These are phyloP conservation scores for Homarus americanus DNA, from an alignment of 1,140 invertebrate species.

Conservation along the genomic window DNA sequence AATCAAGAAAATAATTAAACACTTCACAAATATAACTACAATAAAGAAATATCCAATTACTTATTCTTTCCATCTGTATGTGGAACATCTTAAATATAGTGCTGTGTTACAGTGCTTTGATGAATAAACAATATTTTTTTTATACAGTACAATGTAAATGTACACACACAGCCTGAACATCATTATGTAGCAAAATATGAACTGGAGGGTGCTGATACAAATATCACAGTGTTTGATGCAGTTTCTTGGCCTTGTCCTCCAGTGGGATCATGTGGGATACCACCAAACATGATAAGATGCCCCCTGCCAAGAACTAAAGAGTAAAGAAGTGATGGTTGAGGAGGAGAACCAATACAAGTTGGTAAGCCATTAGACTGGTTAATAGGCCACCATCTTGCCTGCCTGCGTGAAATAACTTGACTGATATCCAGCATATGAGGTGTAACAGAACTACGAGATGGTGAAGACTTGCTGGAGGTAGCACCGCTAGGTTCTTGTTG, in stretches of 20 bases:
- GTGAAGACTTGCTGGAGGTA: conserved; percentile 41
- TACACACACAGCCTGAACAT: neutral
- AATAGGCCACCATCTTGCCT: conserved; percentile 74
- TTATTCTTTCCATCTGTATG: too few species aligned
- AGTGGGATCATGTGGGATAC: conserved; percentile 87
- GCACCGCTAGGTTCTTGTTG: conserved; percentile 73
- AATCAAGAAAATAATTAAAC: neutral
- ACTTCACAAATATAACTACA: too few species aligned
- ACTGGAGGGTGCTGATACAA: conserved; percentile 56
- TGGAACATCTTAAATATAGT: neutral
- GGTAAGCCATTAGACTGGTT: conserved; percentile 31
- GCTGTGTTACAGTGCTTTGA: neutral
- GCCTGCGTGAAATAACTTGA: conserved; percentile 77
- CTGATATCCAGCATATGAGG: conserved; percentile 89
- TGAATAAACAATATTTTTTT: neutral
- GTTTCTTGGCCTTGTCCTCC: conserved; percentile 61
- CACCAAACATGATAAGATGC: conserved; percentile 96
- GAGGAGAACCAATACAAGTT: conserved; percentile 76
- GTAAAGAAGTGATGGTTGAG: conserved; percentile 94
- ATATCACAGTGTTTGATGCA: conserved; percentile 64
- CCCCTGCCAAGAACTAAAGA: conserved; percentile 92
- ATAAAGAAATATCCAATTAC: too few species aligned
- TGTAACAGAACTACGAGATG: conserved; percentile 46
- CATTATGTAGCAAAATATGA: conserved; percentile 53
- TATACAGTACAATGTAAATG: neutral